These are phyloP conservation scores for Cancer borealis DNA, from an alignment of 2,888 invertebrate species.

Conservation along the genomic window DNA sequence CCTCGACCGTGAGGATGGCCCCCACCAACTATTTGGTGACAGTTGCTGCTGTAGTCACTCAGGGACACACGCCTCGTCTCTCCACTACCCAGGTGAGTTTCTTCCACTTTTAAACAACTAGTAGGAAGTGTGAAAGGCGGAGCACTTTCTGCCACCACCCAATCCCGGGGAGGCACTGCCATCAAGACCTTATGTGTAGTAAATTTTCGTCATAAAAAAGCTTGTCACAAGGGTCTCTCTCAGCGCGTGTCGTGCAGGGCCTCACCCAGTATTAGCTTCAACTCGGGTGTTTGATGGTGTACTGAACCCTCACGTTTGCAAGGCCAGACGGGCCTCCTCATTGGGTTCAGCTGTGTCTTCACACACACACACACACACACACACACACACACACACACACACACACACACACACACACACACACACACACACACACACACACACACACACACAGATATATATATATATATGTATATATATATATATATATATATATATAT, in stretches of 20 bases:
- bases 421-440: slow-evolving; percentile 10
- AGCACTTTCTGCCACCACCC: neutral
- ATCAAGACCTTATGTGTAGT: neutral
- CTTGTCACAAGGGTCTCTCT: slow-evolving; percentile 14
- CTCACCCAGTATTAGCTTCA: slow-evolving; percentile 5
- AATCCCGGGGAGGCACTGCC: neutral
- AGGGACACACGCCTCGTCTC: slow-evolving; percentile 86
- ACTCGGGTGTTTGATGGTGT: neutral
- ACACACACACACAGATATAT: slow-evolving; percentile 48
- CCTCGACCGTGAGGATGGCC: slow-evolving; percentile 79
- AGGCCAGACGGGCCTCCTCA: neutral
- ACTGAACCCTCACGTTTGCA: neutral
- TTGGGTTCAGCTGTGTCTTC: neutral
- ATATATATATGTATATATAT: too few relatives aligned
- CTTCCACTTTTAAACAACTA: neutral
- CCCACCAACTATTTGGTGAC: slow-evolving; percentile 87
- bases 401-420: neutral
- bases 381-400: neutral
- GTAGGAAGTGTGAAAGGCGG: slow-evolving; percentile 33
- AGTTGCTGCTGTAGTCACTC: slow-evolving; percentile 90
- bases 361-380: slow-evolving; percentile 49
- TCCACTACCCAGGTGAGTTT: slow-evolving; percentile 89
- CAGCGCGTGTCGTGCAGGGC: slow-evolving; percentile 10
- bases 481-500: too few relatives aligned
- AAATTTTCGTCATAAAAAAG: neutral